phyloP scores from a whole-genome alignment of 2,888 invertebrate genomes.

The Amaurobius ferox region DNA sequence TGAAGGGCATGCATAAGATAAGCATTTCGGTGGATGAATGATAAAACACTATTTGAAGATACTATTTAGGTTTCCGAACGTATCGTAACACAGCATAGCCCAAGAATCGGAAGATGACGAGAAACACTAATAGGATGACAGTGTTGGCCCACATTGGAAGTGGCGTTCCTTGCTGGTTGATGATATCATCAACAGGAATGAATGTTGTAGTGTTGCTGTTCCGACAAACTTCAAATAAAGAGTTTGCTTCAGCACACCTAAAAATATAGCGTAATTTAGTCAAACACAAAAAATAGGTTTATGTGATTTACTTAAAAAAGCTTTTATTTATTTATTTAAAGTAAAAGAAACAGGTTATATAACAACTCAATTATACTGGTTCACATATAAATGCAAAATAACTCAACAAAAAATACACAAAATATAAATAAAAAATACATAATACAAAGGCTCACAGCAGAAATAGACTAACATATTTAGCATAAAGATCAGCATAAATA shows the following conservation, averaged over 20 bases:
- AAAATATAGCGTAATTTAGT: neutral
- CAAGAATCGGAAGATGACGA: conserved; percentile 84
- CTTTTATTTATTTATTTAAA: neutral
- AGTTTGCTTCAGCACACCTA: conserved; percentile 83
- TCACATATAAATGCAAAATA: too few species aligned
- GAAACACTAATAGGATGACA: conserved; percentile 83
- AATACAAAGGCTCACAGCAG: too few species aligned
- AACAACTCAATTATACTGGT: too few species aligned
- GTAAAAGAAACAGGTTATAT: too few species aligned
- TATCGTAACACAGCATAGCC: conserved; percentile 85
- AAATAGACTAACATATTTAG: too few species aligned
- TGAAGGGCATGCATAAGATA: conserved; percentile 14
- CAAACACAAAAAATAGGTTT: neutral
- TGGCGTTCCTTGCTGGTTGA: conserved; percentile 82
- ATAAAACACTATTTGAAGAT: neutral
- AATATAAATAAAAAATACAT: too few species aligned
- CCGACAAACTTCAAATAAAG: conserved; percentile 83
- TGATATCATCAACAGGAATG: conserved; percentile 83
- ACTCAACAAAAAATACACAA: too few species aligned
- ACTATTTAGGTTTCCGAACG: conserved; percentile 74
- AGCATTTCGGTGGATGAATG: conserved; percentile 13
- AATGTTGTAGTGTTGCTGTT: conserved; percentile 77
- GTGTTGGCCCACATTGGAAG: conserved; percentile 86
- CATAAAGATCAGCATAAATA: too few species aligned
- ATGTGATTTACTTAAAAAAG: neutral